Evolutionary conservation across 1,140 invertebrate species (phyloP).

Genomic region (Zaprionus vittiger): DNA sequence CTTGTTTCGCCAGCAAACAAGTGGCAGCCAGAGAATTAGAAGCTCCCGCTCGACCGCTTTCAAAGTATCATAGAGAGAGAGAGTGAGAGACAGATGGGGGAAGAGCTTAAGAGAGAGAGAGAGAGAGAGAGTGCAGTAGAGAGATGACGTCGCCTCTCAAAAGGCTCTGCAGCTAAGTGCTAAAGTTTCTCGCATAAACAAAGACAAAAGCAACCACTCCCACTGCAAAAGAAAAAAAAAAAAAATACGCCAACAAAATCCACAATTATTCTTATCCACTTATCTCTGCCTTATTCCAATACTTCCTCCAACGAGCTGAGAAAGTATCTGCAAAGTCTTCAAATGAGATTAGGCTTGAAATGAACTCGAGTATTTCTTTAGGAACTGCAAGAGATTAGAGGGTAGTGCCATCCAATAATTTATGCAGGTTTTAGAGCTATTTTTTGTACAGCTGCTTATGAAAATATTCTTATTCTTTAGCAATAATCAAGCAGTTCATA

Average conservation of each 20-base stretch:
- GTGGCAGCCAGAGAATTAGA: conserved; percentile 78
- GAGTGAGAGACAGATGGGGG: background rate
- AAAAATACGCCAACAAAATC: conserved; percentile 14
- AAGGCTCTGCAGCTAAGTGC: conserved; percentile 63
- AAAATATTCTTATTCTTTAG: too few species aligned
- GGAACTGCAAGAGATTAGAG: too few species aligned
- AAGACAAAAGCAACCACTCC: conserved; percentile 65
- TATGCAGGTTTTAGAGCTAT: too few species aligned
- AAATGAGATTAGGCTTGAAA: background rate
- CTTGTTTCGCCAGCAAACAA: conserved; percentile 77
- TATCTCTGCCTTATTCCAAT: background rate
- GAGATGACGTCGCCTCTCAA: conserved; percentile 1
- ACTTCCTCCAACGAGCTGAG: background rate
- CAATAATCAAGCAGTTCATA: too few species aligned
- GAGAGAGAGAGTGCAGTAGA: background rate
- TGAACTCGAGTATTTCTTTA: background rate
- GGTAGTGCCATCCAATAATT: too few species aligned
- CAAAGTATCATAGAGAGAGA: conserved; percentile 28
- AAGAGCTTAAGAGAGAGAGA: background rate
- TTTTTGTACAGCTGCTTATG: too few species aligned
- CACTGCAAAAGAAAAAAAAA: conserved; percentile 11
- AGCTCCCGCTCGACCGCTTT: conserved; percentile 65
- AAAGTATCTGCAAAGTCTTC: background rate
- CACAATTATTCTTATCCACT: conserved; percentile 15
- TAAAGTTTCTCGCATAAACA: conserved; percentile 64